These are phyloP conservation scores for Plecotus auritus DNA, from an alignment of 2,113 vertebrate genomes.

Conservation along the genomic window DNA sequence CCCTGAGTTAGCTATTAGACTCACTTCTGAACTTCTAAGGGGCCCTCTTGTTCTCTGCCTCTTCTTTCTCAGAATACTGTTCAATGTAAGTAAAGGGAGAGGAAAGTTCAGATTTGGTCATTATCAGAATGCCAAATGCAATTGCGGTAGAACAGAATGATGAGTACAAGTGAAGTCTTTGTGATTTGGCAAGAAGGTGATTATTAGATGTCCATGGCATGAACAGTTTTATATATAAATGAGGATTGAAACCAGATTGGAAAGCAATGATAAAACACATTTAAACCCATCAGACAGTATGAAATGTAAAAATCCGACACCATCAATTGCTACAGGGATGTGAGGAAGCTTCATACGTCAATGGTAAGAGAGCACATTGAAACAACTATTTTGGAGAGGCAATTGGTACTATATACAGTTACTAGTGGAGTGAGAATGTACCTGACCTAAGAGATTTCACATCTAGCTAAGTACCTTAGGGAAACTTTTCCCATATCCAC, in stretches of 20 bases:
- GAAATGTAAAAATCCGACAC: background rate
- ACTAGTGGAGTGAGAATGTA: background rate
- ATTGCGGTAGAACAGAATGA: constrained; percentile 28
- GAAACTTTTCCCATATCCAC: background rate
- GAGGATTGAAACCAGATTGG: constrained; percentile 47
- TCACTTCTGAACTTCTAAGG: background rate
- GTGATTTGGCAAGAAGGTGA: constrained; percentile 46
- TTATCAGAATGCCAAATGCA: background rate
- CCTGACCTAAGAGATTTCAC: background rate
- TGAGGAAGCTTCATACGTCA: background rate
- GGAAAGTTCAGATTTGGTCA: background rate
- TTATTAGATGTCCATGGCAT: background rate
- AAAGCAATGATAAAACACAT: constrained; percentile 38
- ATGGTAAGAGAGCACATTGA: background rate
- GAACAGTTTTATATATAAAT: constrained; percentile 38
- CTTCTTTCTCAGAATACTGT: background rate
- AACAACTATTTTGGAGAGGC: background rate
- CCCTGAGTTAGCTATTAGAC: background rate
- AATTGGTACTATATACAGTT: background rate
- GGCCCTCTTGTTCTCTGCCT: background rate
- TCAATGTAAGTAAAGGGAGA: background rate
- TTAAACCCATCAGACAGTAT: background rate
- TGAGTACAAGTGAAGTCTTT: background rate
- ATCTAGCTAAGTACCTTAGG: background rate
- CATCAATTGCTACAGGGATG: background rate